Percentiles rank a stretch among this genome's conserved stretches.
Conservation (phyloP, 2,797 vertebrate species). For the Carapus acus region DNA sequence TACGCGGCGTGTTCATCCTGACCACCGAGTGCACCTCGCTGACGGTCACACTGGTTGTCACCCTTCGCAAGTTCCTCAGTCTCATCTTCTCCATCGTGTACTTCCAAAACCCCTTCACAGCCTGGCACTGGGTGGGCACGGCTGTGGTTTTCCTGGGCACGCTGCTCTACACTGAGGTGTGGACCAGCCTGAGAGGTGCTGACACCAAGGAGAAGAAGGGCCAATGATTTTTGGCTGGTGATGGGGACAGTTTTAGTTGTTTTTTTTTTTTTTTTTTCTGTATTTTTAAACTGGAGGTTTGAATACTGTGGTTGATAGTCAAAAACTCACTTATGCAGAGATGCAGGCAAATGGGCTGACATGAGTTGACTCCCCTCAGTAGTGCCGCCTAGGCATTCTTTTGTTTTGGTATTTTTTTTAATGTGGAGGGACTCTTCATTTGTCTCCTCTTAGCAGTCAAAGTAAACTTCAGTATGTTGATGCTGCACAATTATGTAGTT, state of each 20-base stretch:
- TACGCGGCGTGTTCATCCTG: constrained; percentile 90
- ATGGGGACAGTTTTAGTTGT: too few species aligned
- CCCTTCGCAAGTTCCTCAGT: constrained; percentile 93
- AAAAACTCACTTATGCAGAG: background rate
- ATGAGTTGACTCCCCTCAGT: constrained; percentile 6
- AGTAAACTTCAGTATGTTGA: background rate
- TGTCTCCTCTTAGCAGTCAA: background rate
- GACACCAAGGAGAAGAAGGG: constrained; percentile 58
- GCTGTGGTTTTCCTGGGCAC: constrained; percentile 86
- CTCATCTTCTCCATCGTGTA: constrained; percentile 97
- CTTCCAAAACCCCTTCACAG: constrained; percentile 90
- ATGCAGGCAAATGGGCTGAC: background rate
- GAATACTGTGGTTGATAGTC: too few species aligned
- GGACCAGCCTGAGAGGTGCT: constrained; percentile 63
- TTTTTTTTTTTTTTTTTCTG: too few species aligned
- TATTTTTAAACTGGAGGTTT: too few species aligned
- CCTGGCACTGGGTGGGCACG: constrained; percentile 94
- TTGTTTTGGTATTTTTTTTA: constrained; percentile 35
- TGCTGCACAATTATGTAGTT: background rate
- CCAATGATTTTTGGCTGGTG: constrained; percentile 61
- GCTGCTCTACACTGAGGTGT: constrained; percentile 90
- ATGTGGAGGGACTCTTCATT: background rate
- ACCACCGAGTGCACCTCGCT: constrained; percentile 95
- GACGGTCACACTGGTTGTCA: constrained; percentile 94
- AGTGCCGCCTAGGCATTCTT: background rate